Conservation (phyloP, 2,888 invertebrate genomes). For the Ditula angustiorana region DNA sequence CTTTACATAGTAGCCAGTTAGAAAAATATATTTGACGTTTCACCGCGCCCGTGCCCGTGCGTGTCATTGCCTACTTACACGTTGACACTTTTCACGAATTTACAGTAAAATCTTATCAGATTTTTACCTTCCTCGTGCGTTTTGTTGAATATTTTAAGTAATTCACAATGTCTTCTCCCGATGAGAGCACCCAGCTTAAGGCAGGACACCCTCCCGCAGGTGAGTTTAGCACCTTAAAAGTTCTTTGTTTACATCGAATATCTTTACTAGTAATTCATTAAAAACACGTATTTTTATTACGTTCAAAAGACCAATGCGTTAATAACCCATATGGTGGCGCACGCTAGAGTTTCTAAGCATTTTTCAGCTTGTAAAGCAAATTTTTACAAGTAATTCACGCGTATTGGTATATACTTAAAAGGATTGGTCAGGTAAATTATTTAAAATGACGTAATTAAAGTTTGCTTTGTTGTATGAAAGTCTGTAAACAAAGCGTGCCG, state of each 20-base stretch:
- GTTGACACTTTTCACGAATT: conserved; percentile 62
- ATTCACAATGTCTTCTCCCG: conserved; percentile 72
- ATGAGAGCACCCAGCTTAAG: conserved; percentile 89
- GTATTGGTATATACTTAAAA: background rate
- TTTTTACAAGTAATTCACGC: background rate
- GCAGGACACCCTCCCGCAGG: conserved; percentile 97
- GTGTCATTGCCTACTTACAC: conserved; percentile 62
- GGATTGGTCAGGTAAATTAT: background rate
- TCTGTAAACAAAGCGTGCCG: conserved; percentile 60
- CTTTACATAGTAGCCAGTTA: conserved; percentile 4
- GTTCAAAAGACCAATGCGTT: background rate
- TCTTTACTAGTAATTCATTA: conserved; percentile 45
- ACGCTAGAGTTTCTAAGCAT: background rate
- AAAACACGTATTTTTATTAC: conserved; percentile 20
- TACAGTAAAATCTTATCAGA: conserved; percentile 55
- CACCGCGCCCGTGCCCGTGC: conserved; percentile 41
- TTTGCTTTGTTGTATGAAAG: conserved; percentile 38
- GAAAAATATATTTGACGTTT: conserved; percentile 47
- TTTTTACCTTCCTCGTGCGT: conserved; percentile 45
- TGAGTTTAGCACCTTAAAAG: conserved; percentile 69
- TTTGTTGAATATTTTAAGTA: conserved; percentile 40
- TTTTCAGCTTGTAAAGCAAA: background rate
- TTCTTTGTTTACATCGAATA: conserved; percentile 55
- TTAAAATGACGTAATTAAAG: conserved; percentile 30
- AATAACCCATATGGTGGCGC: conserved; percentile 15